Percentiles rank a stretch among this genome's conserved stretches.
phyloP scores from a whole-genome alignment of 2,113 vertebrate species.

The Podarcis cretensis region DNA sequence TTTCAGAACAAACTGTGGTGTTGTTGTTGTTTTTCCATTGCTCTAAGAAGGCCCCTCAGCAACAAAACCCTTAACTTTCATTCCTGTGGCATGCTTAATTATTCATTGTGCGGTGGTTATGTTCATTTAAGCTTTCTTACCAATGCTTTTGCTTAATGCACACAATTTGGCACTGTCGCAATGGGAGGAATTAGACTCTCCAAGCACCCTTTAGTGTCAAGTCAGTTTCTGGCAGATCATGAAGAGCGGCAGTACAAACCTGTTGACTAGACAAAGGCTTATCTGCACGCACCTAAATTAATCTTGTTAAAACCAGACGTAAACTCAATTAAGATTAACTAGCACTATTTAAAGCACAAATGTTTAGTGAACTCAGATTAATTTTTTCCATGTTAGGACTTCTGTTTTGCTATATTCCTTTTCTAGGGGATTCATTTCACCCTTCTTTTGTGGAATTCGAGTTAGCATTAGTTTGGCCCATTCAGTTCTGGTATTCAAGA shows the following conservation, averaged over 20 bases:
- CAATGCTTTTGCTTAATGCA: background rate
- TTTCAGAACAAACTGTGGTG: slow-evolving; percentile 58
- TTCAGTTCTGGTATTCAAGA: background rate
- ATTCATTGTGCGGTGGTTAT: slow-evolving; percentile 57
- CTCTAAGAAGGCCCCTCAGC: slow-evolving; percentile 54
- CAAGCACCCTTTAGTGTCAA: background rate
- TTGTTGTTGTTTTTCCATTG: slow-evolving; percentile 50
- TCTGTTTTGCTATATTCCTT: background rate
- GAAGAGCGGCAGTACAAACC: background rate
- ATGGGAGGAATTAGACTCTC: accelerated
- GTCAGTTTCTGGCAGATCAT: background rate
- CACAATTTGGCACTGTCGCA: background rate
- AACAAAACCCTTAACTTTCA: slow-evolving; percentile 58
- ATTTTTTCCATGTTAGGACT: background rate
- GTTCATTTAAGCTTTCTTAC: background rate
- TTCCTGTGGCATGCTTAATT: slow-evolving; percentile 67
- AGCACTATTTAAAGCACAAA: background rate
- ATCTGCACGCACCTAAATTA: background rate
- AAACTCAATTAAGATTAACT: background rate
- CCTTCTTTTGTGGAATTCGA: no score
- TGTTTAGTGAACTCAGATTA: background rate
- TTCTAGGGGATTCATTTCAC: background rate
- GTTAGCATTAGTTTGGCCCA: background rate
- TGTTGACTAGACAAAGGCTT: background rate
- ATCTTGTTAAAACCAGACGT: background rate